Percentiles rank a stretch among this genome's conserved stretches.
These are phyloP conservation scores for Trachythela sp. DNA, from an alignment of 64 coral and sea anemone genomes.

Conservation along the genomic window DNA sequence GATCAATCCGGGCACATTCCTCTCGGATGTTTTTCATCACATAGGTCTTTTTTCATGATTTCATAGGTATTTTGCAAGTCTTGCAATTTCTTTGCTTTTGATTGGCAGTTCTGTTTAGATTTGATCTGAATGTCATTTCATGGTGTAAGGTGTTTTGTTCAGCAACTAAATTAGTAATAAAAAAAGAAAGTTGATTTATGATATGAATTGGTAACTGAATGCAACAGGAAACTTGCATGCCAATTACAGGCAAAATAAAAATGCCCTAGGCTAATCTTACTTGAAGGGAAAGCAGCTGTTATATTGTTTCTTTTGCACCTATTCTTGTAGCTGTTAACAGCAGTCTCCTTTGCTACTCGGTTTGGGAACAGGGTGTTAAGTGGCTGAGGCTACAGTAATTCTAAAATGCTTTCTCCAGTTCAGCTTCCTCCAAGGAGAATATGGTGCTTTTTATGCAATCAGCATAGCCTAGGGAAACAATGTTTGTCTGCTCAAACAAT, in stretches of 20 bases:
- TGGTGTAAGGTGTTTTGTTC: background rate
- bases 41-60: too few species aligned
- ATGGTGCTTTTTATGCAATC: background rate
- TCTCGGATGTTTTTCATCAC: background rate
- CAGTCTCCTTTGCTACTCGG: background rate
- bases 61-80: background rate
- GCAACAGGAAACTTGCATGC: background rate
- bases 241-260: background rate
- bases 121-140: background rate
- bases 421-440: background rate
- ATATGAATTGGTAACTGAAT: background rate
- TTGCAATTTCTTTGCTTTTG: background rate
- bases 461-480: background rate
- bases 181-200: background rate
- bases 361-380: background rate
- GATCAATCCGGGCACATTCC: background rate
- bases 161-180: background rate
- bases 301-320: background rate
- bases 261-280: background rate
- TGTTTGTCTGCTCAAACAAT: background rate
- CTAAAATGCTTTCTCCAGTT: background rate
- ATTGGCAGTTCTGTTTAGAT: background rate
- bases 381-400: background rate
- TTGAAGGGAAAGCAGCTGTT: slow-evolving; percentile 9
- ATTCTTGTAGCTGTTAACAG: background rate